These are phyloP conservation scores for Sceloporus tristichus DNA, from an alignment of 2,113 vertebrate species.

Conservation along the genomic window DNA sequence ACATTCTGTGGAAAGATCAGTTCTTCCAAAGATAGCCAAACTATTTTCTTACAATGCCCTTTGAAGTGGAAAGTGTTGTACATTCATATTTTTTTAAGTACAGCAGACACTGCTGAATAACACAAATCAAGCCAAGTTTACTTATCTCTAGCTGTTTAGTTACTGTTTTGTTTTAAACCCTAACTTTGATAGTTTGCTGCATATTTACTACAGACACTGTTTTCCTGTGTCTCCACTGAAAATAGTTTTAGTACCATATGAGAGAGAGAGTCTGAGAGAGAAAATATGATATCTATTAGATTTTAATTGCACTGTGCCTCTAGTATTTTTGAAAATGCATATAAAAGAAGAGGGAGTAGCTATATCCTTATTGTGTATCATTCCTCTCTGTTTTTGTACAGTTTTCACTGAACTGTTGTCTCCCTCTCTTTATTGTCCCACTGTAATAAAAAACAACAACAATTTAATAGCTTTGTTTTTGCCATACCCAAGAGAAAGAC, in stretches of 20 bases:
- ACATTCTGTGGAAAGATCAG: not conserved
- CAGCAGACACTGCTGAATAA: not conserved
- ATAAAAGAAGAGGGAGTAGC: not conserved
- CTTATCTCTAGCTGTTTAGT: not conserved
- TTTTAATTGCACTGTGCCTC: conserved; percentile 19
- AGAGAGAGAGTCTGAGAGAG: not conserved
- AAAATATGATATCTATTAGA: not conserved
- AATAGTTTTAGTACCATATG: not conserved
- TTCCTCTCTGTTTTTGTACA: conserved; percentile 19
- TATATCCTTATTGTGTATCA: not conserved
- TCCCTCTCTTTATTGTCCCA: conserved; percentile 10
- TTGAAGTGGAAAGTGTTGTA: not conserved
- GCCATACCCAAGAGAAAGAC: not conserved
- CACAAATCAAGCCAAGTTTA: not conserved
- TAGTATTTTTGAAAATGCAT: not conserved
- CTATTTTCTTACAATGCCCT: no score
- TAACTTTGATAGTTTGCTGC: not conserved
- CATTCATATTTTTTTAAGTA: not conserved
- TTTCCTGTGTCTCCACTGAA: not conserved
- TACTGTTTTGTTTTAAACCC: not conserved
- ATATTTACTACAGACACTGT: not conserved
- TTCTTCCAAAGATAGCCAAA: not conserved
- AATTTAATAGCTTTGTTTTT: conserved; percentile 13
- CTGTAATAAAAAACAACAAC: not conserved
- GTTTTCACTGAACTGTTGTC: conserved; percentile 1